phyloP scores from a whole-genome alignment of 1,140 invertebrate genomes.

The Adelges cooleyi region DNA sequence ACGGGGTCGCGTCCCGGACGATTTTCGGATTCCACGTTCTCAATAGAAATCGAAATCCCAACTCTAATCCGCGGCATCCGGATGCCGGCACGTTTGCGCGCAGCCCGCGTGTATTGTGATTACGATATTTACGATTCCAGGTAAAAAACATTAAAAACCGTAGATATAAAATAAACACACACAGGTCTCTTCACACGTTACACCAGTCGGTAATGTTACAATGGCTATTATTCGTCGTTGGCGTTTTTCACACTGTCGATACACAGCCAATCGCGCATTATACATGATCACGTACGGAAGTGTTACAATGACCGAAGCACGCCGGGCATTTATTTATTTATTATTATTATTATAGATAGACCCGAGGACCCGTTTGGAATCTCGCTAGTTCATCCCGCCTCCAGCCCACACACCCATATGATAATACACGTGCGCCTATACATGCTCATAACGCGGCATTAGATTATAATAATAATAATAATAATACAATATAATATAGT shows the following conservation, averaged over 20 bases:
- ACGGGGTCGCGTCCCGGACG: no score
- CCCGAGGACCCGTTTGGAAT: no score
- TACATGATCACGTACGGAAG: constrained; percentile 27
- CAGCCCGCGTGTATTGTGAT: background rate
- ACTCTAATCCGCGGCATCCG: constrained; percentile 19
- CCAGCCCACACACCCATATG: no score
- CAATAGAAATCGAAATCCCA: constrained; percentile 26
- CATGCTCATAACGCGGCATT: no score
- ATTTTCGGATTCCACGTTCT: background rate
- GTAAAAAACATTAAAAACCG: constrained; percentile 15
- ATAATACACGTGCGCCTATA: background rate
- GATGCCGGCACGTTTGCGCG: constrained; percentile 10
- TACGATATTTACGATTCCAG: constrained; percentile 7
- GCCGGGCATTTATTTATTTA: no score
- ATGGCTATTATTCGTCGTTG: constrained; percentile 7
- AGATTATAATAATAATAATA: no score
- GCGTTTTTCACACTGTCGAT: constrained; percentile 2
- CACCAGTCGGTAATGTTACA: background rate
- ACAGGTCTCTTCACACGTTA: constrained; percentile 1
- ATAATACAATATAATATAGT: no score
- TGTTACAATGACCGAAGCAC: constrained; percentile 12
- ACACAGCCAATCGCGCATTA: background rate
- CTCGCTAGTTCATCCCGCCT: no score
- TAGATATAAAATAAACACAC: constrained; percentile 6
- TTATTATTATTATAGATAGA: no score